A percentile compares a stretch with the other conserved stretches of the same genome.
Evolutionary conservation across 2,888 invertebrate genomes (phyloP).

Genomic region (Keiferia lycopersicella): DNA sequence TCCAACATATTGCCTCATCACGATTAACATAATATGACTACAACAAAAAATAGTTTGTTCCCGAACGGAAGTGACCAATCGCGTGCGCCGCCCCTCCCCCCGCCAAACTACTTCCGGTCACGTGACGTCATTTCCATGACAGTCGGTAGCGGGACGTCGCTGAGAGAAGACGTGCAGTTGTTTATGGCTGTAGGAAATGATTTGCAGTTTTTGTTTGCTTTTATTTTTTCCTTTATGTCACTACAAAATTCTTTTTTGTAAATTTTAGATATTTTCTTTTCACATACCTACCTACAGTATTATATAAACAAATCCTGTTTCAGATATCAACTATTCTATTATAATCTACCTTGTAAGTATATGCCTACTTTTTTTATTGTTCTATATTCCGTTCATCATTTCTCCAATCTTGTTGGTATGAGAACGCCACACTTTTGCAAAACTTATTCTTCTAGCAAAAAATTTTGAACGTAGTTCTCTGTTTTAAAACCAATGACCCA

Average conservation of each 20-base stretch:
- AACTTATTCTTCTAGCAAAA: no score
- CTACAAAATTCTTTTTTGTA: no score
- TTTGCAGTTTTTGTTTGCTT: slow-evolving; percentile 43
- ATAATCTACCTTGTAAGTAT: no score
- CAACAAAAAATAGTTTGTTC: slow-evolving; percentile 60
- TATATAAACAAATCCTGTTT: no score
- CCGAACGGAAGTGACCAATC: slow-evolving; percentile 79
- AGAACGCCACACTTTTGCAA: no score
- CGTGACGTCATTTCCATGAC: slow-evolving; percentile 81
- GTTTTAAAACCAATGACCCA: neutral
- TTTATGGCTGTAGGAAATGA: slow-evolving; percentile 63
- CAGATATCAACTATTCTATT: no score
- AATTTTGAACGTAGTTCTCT: neutral
- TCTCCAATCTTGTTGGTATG: no score
- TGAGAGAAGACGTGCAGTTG: slow-evolving; percentile 60
- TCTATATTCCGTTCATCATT: no score
- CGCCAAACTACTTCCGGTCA: slow-evolving; percentile 77
- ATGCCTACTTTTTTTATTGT: no score
- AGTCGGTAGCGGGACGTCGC: slow-evolving; percentile 57
- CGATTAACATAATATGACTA: slow-evolving; percentile 76
- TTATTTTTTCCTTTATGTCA: slow-evolving; percentile 5
- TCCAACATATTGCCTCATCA: slow-evolving; percentile 77
- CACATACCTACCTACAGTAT: no score
- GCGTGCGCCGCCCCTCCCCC: slow-evolving; percentile 72
- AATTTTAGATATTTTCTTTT: no score